These are phyloP conservation scores for Drosophila cognata DNA, from an alignment of 2,888 invertebrate species.

Conservation along the genomic window DNA sequence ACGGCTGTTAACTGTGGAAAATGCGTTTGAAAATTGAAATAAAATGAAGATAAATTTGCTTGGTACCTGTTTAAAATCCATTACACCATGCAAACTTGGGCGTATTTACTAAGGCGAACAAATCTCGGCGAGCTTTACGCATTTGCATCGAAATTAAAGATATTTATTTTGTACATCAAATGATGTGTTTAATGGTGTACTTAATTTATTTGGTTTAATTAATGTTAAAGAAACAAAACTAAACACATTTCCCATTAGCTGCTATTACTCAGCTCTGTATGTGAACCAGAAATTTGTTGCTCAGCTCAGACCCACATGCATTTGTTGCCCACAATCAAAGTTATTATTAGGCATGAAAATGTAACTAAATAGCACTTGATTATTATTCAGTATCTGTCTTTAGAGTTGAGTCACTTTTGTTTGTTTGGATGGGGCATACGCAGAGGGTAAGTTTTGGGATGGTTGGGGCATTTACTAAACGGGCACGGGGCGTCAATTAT, in stretches of 20 bases:
- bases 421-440: not conserved
- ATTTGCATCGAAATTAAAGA: not conserved
- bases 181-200: not conserved
- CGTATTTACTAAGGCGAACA: constrained; percentile 6
- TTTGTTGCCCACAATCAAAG: constrained; percentile 36
- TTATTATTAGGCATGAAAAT: constrained; percentile 72
- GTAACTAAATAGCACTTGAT: constrained; percentile 74
- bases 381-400: constrained; percentile 74
- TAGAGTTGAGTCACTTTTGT: constrained; percentile 29
- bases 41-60: constrained; percentile 50
- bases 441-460: not conserved
- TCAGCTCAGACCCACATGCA: not conserved
- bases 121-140: not conserved
- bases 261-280: not conserved
- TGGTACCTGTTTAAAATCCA: constrained; percentile 25
- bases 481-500: constrained; percentile 79
- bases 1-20: constrained; percentile 24
- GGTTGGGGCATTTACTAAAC: constrained; percentile 42
- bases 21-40: constrained; percentile 50
- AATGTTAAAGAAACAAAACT: not conserved
- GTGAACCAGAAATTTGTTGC: not conserved
- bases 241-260: not conserved
- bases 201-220: not conserved
- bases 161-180: not conserved
- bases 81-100: constrained; percentile 28